Conservation (phyloP, 1,140 invertebrate species). For the Drosophila setifemur region DNA sequence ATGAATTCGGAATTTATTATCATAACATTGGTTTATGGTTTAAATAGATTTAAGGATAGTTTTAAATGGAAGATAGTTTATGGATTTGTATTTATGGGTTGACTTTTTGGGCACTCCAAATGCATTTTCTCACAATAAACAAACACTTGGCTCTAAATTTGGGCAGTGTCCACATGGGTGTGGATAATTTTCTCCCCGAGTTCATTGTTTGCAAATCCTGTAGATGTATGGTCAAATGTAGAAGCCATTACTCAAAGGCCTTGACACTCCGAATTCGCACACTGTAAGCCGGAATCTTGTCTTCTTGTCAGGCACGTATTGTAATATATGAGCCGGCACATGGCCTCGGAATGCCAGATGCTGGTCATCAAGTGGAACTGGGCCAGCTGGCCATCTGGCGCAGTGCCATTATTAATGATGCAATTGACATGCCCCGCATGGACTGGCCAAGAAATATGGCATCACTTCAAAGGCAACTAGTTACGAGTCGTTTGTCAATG, state of each 20-base stretch:
- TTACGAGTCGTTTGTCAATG: conserved; percentile 21
- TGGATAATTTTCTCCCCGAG: not conserved
- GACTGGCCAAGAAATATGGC: conserved; percentile 29
- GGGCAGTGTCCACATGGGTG: not conserved
- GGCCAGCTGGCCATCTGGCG: conserved; percentile 30
- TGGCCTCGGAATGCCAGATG: conserved; percentile 8
- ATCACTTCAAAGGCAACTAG: conserved; percentile 17
- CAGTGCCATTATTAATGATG: conserved; percentile 45
- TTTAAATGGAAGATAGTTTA: not conserved
- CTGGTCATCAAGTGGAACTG: conserved; percentile 29
- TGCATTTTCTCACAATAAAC: too few relatives aligned
- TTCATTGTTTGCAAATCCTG: conserved; percentile 23
- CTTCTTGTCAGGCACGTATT: conserved; percentile 16
- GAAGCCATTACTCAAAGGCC: conserved; percentile 33
- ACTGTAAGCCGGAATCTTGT: not conserved
- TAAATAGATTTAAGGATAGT: too few relatives aligned
- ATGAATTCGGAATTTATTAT: too few relatives aligned
- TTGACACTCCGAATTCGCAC: conserved; percentile 2
- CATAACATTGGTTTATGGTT: too few relatives aligned
- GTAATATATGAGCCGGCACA: conserved; percentile 26
- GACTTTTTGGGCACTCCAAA: too few relatives aligned
- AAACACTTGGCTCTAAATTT: too few relatives aligned
- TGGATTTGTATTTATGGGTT: too few relatives aligned
- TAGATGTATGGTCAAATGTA: conserved; percentile 8
- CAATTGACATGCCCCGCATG: conserved; percentile 29